Percentiles rank a stretch among this genome's conserved stretches.
Evolutionary conservation across 2,888 invertebrate species (phyloP).

Genomic region (Apodemia zela): DNA sequence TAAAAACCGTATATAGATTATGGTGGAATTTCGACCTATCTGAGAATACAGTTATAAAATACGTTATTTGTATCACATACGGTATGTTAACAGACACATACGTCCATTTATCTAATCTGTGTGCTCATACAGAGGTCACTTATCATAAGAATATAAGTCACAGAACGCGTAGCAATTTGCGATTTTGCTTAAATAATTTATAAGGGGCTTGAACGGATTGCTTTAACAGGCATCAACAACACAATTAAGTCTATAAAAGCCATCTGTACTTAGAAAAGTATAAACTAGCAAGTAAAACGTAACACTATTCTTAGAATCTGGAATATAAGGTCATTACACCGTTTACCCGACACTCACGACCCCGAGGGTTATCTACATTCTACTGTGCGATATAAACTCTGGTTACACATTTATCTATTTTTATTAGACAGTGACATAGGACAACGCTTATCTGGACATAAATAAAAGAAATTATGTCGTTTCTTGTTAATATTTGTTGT

Average conservation of each 20-base stretch:
- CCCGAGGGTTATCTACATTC: slow-evolving; percentile 8
- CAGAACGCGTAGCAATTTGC: not conserved
- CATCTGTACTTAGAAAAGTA: not conserved
- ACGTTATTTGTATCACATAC: not conserved
- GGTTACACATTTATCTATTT: slow-evolving; percentile 10
- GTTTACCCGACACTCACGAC: not conserved
- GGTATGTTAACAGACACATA: not conserved
- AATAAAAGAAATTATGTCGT: slow-evolving; percentile 14
- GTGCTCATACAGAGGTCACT: not conserved
- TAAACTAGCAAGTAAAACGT: not conserved
- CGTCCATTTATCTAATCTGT: not conserved
- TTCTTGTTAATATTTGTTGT: slow-evolving; percentile 3
- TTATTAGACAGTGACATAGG: slow-evolving; percentile 16
- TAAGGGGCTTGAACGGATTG: not conserved
- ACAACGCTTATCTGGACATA: not conserved
- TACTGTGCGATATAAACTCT: slow-evolving; percentile 5
- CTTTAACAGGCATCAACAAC: not conserved
- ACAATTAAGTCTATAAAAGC: not conserved
- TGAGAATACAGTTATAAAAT: not conserved
- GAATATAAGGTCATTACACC: slow-evolving; percentile 1
- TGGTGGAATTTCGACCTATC: not conserved
- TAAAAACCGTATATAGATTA: not conserved
- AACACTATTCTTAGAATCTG: slow-evolving; percentile 6
- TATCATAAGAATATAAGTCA: not conserved
- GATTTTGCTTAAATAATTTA: not conserved